Conservation (phyloP, 2,888 invertebrate genomes). For the Adineta ricciae region DNA sequence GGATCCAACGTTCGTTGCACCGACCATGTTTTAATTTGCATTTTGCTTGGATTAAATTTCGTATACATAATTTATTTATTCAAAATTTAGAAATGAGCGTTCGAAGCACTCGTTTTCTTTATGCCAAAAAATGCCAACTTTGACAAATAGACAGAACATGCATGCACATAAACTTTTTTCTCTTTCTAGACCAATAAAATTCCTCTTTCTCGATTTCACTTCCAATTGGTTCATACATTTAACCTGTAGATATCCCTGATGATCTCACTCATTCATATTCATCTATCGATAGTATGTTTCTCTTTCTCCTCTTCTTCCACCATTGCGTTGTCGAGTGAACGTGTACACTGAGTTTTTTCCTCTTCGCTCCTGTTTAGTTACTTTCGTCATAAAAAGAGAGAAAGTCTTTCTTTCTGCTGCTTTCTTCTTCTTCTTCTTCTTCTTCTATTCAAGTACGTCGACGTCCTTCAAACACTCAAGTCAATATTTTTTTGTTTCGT, state of each 20-base stretch:
- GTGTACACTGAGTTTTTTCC: not conserved
- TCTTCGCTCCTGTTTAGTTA: not conserved
- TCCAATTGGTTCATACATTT: not conserved
- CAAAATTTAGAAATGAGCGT: no score
- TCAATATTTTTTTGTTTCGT: not conserved
- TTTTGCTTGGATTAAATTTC: not conserved
- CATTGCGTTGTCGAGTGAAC: not conserved
- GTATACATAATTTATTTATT: not conserved
- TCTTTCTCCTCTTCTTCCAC: not conserved
- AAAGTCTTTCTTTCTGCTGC: no score
- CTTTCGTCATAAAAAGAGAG: not conserved
- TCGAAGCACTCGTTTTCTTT: not conserved
- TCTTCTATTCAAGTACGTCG: not conserved
- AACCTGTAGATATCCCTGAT: not conserved
- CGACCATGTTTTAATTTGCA: conserved; percentile 20
- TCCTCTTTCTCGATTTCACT: not conserved
- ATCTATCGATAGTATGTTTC: not conserved
- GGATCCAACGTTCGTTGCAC: conserved; percentile 3
- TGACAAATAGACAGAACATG: not conserved
- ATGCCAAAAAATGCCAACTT: not conserved
- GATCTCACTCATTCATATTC: not conserved
- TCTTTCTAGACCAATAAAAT: not conserved
- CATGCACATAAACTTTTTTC: not conserved
- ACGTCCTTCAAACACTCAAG: not conserved
- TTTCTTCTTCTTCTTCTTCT: not conserved